Percentiles rank a stretch among this genome's conserved stretches.
phyloP scores from a whole-genome alignment of 1,140 invertebrate genomes.

The Probaryconus sp. region DNA sequence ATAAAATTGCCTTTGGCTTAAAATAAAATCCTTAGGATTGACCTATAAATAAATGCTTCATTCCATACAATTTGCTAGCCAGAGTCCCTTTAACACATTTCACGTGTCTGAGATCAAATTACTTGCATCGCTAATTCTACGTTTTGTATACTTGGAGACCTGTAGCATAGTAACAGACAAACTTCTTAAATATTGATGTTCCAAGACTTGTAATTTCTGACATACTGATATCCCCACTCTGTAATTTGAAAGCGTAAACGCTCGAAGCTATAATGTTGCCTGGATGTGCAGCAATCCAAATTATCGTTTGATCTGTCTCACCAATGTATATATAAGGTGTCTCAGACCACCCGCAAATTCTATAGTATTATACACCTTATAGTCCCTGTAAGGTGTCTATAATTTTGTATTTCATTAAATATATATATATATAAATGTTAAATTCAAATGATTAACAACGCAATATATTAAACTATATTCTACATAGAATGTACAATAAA shows the following conservation, averaged over 20 bases:
- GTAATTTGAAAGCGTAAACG: slow-evolving; percentile 44
- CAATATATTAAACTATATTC: too few relatives aligned
- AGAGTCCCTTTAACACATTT: slow-evolving; percentile 1
- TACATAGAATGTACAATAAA: too few relatives aligned
- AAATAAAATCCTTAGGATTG: neutral
- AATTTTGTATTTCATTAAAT: too few relatives aligned
- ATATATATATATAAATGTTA: too few relatives aligned
- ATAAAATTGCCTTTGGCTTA: neutral
- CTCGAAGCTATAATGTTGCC: slow-evolving; percentile 24
- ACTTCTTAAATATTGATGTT: slow-evolving; percentile 44
- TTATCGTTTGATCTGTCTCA: slow-evolving; percentile 36
- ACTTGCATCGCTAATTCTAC: slow-evolving; percentile 23
- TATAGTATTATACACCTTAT: too few relatives aligned
- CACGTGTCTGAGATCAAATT: slow-evolving; percentile 21
- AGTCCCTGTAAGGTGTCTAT: too few relatives aligned
- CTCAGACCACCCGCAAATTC: slow-evolving; percentile 33
- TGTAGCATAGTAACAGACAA: slow-evolving; percentile 15
- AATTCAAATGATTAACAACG: too few relatives aligned
- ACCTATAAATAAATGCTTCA: slow-evolving; percentile 16
- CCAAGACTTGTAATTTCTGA: slow-evolving; percentile 35
- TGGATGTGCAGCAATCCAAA: slow-evolving; percentile 33
- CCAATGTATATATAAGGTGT: slow-evolving; percentile 21
- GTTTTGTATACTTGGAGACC: slow-evolving; percentile 13
- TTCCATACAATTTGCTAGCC: slow-evolving; percentile 3
- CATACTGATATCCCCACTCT: slow-evolving; percentile 38